phyloP scores from a whole-genome alignment of 2,113 vertebrate genomes.

The Ia io region DNA sequence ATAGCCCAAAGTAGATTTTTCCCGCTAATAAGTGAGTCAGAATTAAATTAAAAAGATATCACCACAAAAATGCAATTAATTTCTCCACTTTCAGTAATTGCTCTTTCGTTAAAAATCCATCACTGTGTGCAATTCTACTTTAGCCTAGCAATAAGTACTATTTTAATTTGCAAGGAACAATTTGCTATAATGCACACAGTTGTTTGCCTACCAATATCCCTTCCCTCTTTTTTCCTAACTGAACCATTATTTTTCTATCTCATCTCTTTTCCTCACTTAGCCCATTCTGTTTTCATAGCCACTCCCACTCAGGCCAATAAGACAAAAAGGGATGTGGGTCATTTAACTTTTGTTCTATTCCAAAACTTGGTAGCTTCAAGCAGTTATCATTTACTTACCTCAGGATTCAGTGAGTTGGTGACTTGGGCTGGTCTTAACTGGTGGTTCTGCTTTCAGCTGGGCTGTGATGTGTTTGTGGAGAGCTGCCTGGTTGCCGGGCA shows the following conservation, averaged over 20 bases:
- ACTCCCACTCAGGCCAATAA: neutral
- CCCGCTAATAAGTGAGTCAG: conserved; percentile 10
- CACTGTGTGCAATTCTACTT: neutral
- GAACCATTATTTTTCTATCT: neutral
- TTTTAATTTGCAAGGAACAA: neutral
- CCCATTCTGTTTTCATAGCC: neutral
- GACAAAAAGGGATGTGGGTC: neutral
- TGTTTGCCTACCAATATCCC: neutral
- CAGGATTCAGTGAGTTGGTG: neutral
- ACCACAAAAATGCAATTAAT: conserved; percentile 25
- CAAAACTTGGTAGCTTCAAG: neutral
- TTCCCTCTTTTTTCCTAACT: neutral
- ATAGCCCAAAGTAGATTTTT: conserved; percentile 15
- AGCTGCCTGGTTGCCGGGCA: neutral
- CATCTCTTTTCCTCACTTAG: neutral
- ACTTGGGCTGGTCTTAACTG: neutral
- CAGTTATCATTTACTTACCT: neutral
- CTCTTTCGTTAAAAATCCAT: neutral
- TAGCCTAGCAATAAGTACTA: neutral
- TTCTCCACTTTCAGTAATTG: neutral
- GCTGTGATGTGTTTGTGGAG: neutral
- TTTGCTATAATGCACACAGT: neutral
- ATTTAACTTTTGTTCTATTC: neutral
- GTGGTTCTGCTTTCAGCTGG: neutral
- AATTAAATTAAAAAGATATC: conserved; percentile 50